Conservation (phyloP, 2,797 vertebrate genomes). For the Leptatherina wallacei region DNA sequence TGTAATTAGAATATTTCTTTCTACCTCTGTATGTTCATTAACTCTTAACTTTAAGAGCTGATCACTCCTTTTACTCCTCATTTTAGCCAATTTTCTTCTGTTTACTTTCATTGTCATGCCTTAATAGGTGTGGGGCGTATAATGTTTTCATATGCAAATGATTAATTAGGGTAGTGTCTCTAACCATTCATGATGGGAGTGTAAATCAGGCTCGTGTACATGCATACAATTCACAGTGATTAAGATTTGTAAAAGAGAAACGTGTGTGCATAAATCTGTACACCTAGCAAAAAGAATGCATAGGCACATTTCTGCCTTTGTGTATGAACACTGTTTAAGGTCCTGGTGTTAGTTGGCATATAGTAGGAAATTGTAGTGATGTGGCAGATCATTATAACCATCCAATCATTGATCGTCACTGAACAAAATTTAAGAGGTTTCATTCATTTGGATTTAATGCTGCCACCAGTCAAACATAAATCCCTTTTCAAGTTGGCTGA, state of each 20-base stretch:
- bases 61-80: not conserved
- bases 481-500: not conserved
- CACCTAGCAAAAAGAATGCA: not conserved
- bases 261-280: not conserved
- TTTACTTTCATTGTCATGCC: not conserved
- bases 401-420: not conserved
- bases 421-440: no score
- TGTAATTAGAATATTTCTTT: not conserved
- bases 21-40: not conserved
- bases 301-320: not conserved
- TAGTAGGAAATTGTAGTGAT: not conserved
- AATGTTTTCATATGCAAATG: not conserved
- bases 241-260: not conserved
- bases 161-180: not conserved
- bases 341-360: not conserved
- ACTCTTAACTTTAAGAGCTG: not conserved
- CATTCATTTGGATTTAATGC: not conserved
- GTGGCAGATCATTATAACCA: not conserved
- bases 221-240: not conserved
- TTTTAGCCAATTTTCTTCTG: not conserved
- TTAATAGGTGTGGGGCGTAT: not conserved
- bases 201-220: not conserved
- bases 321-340: not conserved
- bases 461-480: not conserved
- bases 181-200: not conserved